Evolutionary conservation across 2,888 invertebrate species (phyloP), one percentile per base, ranked within the genome.

Genomic region (Diloba caeruleocephala): DNA sequence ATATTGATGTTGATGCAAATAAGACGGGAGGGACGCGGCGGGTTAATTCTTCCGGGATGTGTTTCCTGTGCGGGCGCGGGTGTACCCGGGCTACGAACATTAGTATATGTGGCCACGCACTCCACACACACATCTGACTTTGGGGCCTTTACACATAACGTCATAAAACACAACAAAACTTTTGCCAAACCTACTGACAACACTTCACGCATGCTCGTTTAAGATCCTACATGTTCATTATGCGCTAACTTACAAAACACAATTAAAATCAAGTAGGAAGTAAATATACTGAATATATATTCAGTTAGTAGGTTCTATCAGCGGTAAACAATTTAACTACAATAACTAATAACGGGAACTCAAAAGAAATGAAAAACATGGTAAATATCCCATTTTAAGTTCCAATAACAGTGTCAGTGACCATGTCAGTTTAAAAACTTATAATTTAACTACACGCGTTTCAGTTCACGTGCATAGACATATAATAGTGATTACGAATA

Each of bases 21-120:
- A 85, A 78, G 80, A 78, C 70, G 76, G 71, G 74, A 72, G 81
- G 80, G 74, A 70, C 76, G 78, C 78, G 82, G 74, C 74, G 79
- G 81, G 80, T 79, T 89, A 86, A 89, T 88, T 91, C 91, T 92
- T 92, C 92, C 92, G 91, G 92, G 92, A 92, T 87, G 92, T 90
- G 77, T 92, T 89, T 92, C 92, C 92, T 88, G 91, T 82, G 76
- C 66, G 61, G 65, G 76, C 76, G 69, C 76, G 72, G 71, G 66
- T 65, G 59, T 59, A 50, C 55, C 49, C 45, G 23, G 63, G 57
- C 54, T 59, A 61, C 64, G 43, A 50, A 72, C 73, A 84, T 88
- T 88, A 86, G 82, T 87, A 89, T 88, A 84, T 73, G 71, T 77
- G 72, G 71, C 76, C 87, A 86, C 84, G 88, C 78, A 78, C 56